Base-by-base conservation (phyloP, 2,797 vertebrate genomes). In the Crotalus adamanteus region DNA sequence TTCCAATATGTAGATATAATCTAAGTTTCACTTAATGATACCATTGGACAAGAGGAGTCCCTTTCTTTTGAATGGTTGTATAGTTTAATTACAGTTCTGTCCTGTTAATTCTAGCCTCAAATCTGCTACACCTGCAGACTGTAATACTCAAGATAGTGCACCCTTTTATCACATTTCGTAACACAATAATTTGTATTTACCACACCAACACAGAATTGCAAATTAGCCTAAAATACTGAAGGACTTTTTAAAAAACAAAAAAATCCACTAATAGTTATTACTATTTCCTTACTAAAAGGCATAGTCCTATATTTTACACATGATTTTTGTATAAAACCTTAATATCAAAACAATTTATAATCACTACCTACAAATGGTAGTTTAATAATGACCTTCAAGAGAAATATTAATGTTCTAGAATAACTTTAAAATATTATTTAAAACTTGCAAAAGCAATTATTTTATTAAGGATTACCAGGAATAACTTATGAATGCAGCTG, bases 51-150 rank as follows among this genome's bases (percentile, higher is more conserved):
- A 59, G 94, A 95, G 89, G 96, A 97, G 95, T 88, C 85, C 93
- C 93, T 94, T 95, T 91, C 94, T 95, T 95, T 96, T 95, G 78
- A 96, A 96, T 94, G 94, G 88, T 90, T 97, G 97, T 91, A 93
- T 95, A 91, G 92, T 97, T 97, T 97, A 98, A 97, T 96, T 97
- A 97, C 97, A 97, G 95, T 96, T 97, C 96, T 96, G 95, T 97
- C 96, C 95, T 96, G 96, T 97, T 98, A 97, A 97, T 97, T 96
- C 97, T 69, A 96, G 96, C 94, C 95, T 97, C 97, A 96, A 95
- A 97, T 97, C 96, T 96, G 95, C 96, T 96, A 97, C 94, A 98
- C 96, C 97, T 97, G 96, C 96, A 98, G 95, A 94, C 51, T 93
- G 94, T 3, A 56, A 96, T 95, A 93, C 92, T 97, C 95, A 94